Evolutionary conservation across 23 tunicate species (phyloP), one percentile per base, ranked within the genome.

Genomic region (Diplosoma virens): DNA sequence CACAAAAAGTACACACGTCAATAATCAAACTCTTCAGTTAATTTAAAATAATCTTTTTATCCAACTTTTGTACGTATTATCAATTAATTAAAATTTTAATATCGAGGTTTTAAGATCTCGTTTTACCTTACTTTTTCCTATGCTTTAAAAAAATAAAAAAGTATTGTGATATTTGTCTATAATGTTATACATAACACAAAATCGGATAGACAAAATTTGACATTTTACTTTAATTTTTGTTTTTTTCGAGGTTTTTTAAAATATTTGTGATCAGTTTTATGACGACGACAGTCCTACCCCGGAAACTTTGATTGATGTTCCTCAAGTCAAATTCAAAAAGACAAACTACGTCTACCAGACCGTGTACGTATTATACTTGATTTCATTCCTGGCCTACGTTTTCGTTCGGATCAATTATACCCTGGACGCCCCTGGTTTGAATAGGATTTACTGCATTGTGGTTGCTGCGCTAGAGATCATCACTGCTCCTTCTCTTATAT

Each of bases 201-300:
- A 45, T 9, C 52, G 14, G 16, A 45, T 9, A 45, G 52, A 11
- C 16, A 45, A 45, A 45, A 9, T 11, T 45, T 9, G 52, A 16
- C 52, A 11, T 16, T 56, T 20, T 11, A 14, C 20, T 56, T n/a
- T 56, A n/a, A n/a, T n/a, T n/a, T n/a, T n/a, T n/a, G n/a, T 11
- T 21, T 18, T n/a, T 11, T 20, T 5, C 23, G 64, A 11, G 5
- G 64, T 56, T 11, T 11, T 18, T 56, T 23, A 11, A 26, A 5
- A 7, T 14, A 7, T n/a, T n/a, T n/a, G n/a, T n/a, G n/a, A n/a
- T n/a, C 66, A 89, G 88, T 87, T 87, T 58, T 71, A 87, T 30
- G 94, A 86, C 36, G 98, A 94, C 54, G 98, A 94, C 73, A 94
- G 95, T 1, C 98, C 98, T 1, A 95, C 98, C 11, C 98, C 98